Evolutionary conservation across 2,797 vertebrate genomes (phyloP).

Genomic region (Ibycter americanus): DNA sequence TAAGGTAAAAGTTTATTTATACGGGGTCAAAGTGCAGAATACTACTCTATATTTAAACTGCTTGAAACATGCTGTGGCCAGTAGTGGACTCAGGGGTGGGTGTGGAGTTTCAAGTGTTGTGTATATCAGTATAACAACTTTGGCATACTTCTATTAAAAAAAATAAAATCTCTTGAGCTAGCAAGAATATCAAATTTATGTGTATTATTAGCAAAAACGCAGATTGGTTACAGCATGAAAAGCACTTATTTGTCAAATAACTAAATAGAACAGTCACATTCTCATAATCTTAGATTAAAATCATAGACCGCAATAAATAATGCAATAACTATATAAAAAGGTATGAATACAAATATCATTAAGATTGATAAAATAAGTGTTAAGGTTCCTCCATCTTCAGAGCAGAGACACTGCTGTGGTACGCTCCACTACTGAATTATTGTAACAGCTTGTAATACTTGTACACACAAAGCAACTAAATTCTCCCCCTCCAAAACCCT

Average conservation of each 20-base stretch:
- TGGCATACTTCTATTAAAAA: neutral
- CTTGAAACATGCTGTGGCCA: neutral
- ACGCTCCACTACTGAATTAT: neutral
- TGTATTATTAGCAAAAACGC: neutral
- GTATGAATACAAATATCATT: neutral
- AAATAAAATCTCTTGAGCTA: neutral
- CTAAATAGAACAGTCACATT: neutral
- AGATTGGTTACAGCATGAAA: neutral
- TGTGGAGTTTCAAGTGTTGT: neutral
- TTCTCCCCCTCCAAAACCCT: neutral
- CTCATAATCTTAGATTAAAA: neutral
- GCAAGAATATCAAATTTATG: neutral
- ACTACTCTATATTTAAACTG: neutral
- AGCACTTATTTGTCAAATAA: neutral
- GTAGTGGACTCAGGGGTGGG: neutral
- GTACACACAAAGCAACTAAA: neutral
- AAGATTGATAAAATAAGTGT: neutral
- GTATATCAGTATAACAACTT: neutral
- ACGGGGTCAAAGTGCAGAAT: neutral
- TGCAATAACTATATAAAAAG: neutral
- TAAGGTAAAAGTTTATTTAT: neutral
- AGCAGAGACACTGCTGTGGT: neutral
- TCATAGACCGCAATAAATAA: neutral
- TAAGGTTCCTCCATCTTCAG: neutral
- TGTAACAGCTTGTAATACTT: neutral